Evolutionary conservation across 1,140 invertebrate genomes (phyloP), one percentile per base, ranked within the genome.

Genomic region (Neodiprion lecontei): DNA sequence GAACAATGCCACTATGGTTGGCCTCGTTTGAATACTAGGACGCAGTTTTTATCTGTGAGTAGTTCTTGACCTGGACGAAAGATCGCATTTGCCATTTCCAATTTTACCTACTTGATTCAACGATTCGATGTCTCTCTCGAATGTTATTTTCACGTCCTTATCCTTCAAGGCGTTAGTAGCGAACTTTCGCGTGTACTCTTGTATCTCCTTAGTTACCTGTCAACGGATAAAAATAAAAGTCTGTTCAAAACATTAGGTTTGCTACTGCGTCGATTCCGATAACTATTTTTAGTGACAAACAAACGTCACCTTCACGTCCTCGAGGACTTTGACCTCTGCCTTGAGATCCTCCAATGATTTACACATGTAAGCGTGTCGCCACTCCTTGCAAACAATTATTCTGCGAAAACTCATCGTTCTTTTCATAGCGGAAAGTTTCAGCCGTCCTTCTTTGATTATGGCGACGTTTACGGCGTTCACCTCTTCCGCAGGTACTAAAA

Each of bases 291-390:
- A 14, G 17, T 17, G 21, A 12, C 40, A 69, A 14, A 69, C 8
- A 69, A 23, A 14, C 65, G 49, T 48, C 76, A 92, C 92, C 87
- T 91, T 92, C 9, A 92, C 88, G 48, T 84, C 81, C 69, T 87
- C 83, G 69, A 93, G 88, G 23, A 91, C 87, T 65, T 87, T 85
- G 0, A 92, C 82, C 53, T 91, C 87, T 67, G 91, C 87, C 53
- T 89, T 81, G 80, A 92, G 84, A 82, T 93, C 90, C 0, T 89
- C 84, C 69, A 92, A 87, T 75, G 88, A 89, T 89, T 91, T 92
- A 74, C 88, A 89, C 78, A 90, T 85, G 79, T 90, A 89, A 21
- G 88, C 86, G 78, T 92, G 91, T 74, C 90, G 88, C 92, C 92
- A 93, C 81, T 93, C 91, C 78, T 89, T 89, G 28, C 84, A 83